phyloP scores from a whole-genome alignment of 2,113 vertebrate species.

The Thomomys bottae region DNA sequence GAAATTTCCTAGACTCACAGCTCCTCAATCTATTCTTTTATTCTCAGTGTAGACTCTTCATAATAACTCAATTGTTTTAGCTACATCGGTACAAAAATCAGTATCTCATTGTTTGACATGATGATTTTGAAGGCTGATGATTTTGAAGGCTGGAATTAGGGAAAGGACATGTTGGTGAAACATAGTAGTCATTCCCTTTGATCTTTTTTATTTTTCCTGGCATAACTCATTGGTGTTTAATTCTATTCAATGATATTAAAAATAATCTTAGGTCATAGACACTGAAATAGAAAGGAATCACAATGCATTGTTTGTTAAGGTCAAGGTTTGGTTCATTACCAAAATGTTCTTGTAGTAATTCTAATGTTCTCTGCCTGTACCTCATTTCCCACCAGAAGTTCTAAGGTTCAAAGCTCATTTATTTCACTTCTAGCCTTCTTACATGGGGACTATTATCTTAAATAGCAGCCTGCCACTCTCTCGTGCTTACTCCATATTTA shows the following conservation, averaged over 20 bases:
- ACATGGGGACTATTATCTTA: background rate
- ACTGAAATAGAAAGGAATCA: conserved; percentile 1
- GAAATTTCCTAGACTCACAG: too few species aligned
- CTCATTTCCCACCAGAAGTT: background rate
- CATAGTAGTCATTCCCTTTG: background rate
- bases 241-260: background rate
- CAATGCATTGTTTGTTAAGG: background rate
- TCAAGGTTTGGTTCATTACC: background rate
- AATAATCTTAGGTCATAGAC: background rate
- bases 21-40: background rate
- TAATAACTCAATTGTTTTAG: background rate
- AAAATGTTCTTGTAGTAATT: background rate
- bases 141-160: background rate
- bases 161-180: background rate
- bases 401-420: too few species aligned
- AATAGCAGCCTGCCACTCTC: background rate
- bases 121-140: background rate
- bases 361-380: background rate
- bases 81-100: background rate
- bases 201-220: background rate
- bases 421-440: background rate
- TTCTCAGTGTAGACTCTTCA: background rate
- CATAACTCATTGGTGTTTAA: background rate
- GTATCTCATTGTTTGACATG: background rate
- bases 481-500: background rate